Conservation (phyloP, 2,113 vertebrate species). For the Copsychus sechellarum region DNA sequence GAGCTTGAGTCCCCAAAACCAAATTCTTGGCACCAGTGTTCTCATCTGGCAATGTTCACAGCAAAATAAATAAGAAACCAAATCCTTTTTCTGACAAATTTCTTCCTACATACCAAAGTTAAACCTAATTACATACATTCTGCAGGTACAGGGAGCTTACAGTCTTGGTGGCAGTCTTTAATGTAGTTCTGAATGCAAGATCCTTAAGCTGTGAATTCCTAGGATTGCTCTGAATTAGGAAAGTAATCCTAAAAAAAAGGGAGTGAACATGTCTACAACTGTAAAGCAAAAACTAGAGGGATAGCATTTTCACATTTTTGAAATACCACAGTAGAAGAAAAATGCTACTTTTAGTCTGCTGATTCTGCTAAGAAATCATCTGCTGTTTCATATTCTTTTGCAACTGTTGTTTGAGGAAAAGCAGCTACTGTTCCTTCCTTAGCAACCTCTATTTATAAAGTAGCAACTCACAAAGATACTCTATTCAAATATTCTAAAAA, state of each 20-base stretch:
- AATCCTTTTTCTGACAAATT: neutral
- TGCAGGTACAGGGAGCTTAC: neutral
- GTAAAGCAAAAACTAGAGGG: neutral
- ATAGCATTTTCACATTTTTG: neutral
- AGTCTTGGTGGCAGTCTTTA: neutral
- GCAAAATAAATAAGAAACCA: neutral
- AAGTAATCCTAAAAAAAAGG: neutral
- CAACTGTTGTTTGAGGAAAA: constrained; percentile 29
- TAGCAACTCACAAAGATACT: constrained; percentile 20
- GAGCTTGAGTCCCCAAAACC: neutral
- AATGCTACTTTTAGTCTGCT: neutral
- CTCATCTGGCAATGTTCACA: neutral
- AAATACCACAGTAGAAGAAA: neutral
- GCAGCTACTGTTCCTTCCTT: constrained; percentile 28
- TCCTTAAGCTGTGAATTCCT: neutral
- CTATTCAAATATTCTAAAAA: constrained; percentile 44
- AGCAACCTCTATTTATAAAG: constrained; percentile 42
- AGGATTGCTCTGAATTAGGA: neutral
- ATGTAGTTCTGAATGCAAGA: neutral
- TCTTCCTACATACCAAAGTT: neutral
- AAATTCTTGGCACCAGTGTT: neutral
- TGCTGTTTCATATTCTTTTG: constrained; percentile 13
- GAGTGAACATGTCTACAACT: neutral
- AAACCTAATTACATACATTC: neutral
- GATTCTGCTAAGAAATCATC: constrained; percentile 31